Evolutionary conservation across 2,113 vertebrate genomes (phyloP).

Genomic region (Rhinichthys klamathensis): DNA sequence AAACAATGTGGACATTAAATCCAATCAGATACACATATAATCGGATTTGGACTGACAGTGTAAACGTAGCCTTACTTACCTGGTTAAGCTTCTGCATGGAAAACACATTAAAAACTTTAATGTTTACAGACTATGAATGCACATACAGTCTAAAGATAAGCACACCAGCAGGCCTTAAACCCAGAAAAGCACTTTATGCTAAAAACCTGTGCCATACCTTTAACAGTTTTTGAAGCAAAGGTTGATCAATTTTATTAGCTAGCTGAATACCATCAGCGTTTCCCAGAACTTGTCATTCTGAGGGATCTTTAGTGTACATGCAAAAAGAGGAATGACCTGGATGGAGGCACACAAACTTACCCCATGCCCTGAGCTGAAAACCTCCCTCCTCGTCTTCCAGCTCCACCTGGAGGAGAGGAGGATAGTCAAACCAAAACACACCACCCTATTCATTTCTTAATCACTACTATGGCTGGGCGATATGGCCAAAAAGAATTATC

Average conservation of each 20-base stretch:
- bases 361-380: conserved; percentile 99
- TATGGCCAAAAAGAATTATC: no score
- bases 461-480: neutral
- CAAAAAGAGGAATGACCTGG: neutral
- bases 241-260: neutral
- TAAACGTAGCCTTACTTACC: conserved; percentile 5
- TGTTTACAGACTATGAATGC: neutral
- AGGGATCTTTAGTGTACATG: neutral
- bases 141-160: neutral
- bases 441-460: fast-evolving
- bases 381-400: conserved; percentile 87
- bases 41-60: no score
- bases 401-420: conserved; percentile 71
- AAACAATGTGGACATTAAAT: no score
- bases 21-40: no score
- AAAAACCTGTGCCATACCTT: neutral
- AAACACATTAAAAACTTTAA: conserved; percentile 6
- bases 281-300: neutral
- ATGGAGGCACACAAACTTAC: conserved; percentile 74
- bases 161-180: neutral
- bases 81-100: neutral
- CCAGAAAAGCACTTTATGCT: neutral
- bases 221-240: neutral
- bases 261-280: neutral
- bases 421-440: neutral